Percentiles rank a stretch among this genome's conserved stretches.
These are phyloP conservation scores for Rhingia campestris DNA, from an alignment of 2,888 invertebrate species.

Conservation along the genomic window DNA sequence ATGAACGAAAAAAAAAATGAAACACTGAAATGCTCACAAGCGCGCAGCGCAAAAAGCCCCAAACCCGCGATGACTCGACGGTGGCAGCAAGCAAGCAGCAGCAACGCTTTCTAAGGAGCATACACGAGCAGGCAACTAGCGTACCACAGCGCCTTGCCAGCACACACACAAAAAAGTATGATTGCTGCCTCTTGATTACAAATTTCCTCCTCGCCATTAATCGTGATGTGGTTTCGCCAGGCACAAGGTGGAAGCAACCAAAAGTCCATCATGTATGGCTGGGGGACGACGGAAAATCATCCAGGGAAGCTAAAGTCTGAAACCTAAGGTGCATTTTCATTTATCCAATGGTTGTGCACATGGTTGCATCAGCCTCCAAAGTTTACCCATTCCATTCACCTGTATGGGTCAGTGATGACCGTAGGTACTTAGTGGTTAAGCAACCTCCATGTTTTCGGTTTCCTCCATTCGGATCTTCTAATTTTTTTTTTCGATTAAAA, in stretches of 20 bases:
- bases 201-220: conserved; percentile 74
- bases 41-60: conserved; percentile 67
- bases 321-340: conserved; percentile 30
- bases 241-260: conserved; percentile 49
- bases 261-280: conserved; percentile 47
- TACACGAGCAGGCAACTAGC: too few relatives aligned
- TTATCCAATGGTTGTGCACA: conserved; percentile 11
- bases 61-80: conserved; percentile 61
- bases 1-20: conserved; percentile 76
- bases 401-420: conserved; percentile 8
- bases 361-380: conserved; percentile 7
- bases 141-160: conserved; percentile 50
- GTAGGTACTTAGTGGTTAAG: conserved; percentile 3
- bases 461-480: background rate
- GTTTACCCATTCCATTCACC: conserved; percentile 1
- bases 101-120: conserved; percentile 58
- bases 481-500: conserved; percentile 1
- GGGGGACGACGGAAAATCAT: conserved; percentile 40
- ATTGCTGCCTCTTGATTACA: conserved; percentile 74
- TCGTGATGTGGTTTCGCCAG: conserved; percentile 71
- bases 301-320: conserved; percentile 37
- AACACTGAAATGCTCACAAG: conserved; percentile 63
- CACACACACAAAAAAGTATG: conserved; percentile 63
- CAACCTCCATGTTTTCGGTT: conserved; percentile 31
- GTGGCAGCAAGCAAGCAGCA: conserved; percentile 58